Evolutionary conservation across 2,888 invertebrate species (phyloP).

Genomic region (Bimastos eiseni): DNA sequence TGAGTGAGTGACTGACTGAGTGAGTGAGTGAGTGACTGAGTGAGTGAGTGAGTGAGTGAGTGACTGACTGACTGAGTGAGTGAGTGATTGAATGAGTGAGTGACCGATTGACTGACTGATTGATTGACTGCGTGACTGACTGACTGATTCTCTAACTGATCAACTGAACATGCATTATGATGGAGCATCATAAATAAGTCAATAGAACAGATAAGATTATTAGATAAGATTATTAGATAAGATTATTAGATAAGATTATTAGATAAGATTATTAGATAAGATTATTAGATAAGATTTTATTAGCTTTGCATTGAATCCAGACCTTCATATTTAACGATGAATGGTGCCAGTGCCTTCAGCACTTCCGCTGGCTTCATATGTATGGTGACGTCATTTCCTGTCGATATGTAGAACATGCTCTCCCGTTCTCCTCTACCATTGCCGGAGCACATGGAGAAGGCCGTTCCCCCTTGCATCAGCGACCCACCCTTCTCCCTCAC

Average conservation of each 20-base stretch:
- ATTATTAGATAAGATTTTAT: neutral
- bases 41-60: neutral
- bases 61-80: neutral
- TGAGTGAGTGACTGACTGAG: neutral
- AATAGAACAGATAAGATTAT: too few relatives aligned
- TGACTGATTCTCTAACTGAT: neutral
- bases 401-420: conserved; percentile 7
- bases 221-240: neutral
- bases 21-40: neutral
- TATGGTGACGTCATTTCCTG: neutral
- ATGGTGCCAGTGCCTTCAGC: neutral
- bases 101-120: neutral
- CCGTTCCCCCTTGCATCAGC: too few relatives aligned
- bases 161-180: neutral
- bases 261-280: neutral
- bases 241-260: neutral
- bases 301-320: neutral
- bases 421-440: neutral
- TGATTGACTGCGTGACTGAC: neutral
- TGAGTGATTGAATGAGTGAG: neutral
- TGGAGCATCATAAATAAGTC: too few relatives aligned
- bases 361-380: conserved; percentile 9
- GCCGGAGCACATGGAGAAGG: neutral
- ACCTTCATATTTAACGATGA: conserved; percentile 25
- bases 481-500: neutral